Evolutionary conservation across 2,113 vertebrate species (phyloP), one percentile per base, ranked within the genome.

Genomic region (Nothobranchius furzeri): DNA sequence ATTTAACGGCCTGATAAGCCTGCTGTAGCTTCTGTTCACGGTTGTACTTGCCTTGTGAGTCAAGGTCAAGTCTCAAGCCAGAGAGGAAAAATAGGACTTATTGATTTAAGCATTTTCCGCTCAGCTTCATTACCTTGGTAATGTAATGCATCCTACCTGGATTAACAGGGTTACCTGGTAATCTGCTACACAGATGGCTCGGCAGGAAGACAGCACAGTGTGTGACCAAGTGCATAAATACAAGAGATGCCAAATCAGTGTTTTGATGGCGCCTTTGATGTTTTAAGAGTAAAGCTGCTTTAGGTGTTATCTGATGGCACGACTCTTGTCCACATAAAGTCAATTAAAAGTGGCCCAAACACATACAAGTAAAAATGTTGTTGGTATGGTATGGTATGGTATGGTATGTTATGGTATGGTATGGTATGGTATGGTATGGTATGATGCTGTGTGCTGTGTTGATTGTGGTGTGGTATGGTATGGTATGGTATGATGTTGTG

Each of bases 161-260:
- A 89, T 90, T 87, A 90, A 64, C 45, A 71, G 61, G 45, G 40
- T 83, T 89, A 85, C 70, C 84, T 84, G 80, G 70, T 87, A 89
- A 91, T 85, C 87, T 85, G 76, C 64, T 66, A 77, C 76, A 77
- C 87, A 89, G 85, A 86, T 90, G 87, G 82, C 75, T 43, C 17
- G 47, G 79, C 75, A 79, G 85, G 68, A 81, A 58, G 84, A 68
- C 81, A 45, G 65, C 67, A 24, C 79, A 63, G 75, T 6, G 68
- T 54, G 79, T 11, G 0, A 49, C 53, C 67, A 45, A 58, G 59
- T 36, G 62, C 46, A 50, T 20, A 35, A 14, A 42, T 62, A 11
- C 45, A 4, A 47, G 63, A 71, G 42, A 42, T 12, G 79, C 79
- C 83, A 84, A 55, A 58, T 75, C 64, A 75, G 76, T 9, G 10